Percentiles rank a stretch among this genome's conserved stretches.
Evolutionary conservation across 2,797 vertebrate genomes (phyloP).

Genomic region (Gouania willdenowi): DNA sequence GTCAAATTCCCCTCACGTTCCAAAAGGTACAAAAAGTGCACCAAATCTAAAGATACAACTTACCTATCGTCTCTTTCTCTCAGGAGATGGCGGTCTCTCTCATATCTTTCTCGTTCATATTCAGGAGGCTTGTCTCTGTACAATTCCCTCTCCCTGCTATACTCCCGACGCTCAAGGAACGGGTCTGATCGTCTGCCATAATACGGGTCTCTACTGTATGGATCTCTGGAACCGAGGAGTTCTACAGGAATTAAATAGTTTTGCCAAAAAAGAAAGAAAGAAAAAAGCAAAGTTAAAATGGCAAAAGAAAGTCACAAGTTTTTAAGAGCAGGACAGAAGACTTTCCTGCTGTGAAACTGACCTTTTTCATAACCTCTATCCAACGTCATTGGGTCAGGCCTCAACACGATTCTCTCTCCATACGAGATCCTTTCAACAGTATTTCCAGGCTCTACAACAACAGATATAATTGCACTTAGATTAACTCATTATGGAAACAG

Average conservation of each 20-base stretch:
- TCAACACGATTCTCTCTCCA: constrained; percentile 91
- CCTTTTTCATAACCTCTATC: constrained; percentile 92
- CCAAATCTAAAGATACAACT: neutral
- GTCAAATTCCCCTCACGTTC: constrained; percentile 6
- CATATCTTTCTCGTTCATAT: constrained; percentile 90
- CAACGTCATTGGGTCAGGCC: constrained; percentile 84
- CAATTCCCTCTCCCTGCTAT: constrained; percentile 87
- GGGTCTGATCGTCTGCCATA: constrained; percentile 86
- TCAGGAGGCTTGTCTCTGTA: constrained; percentile 82
- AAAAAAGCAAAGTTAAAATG: neutral
- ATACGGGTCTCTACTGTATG: constrained; percentile 85
- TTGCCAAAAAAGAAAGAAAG: neutral
- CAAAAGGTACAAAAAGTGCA: neutral
- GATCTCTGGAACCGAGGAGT: constrained; percentile 75
- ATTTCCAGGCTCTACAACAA: constrained; percentile 78
- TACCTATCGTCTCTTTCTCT: constrained; percentile 93
- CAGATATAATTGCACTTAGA: neutral
- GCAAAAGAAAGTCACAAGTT: neutral
- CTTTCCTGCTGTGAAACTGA: constrained; percentile 30
- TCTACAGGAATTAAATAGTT: constrained; percentile 45
- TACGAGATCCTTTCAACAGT: constrained; percentile 95
- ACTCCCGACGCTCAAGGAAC: constrained; percentile 85
- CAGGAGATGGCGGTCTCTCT: constrained; percentile 84
- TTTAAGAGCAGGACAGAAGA: neutral
- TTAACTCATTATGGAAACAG: too few species aligned